A percentile compares a stretch with the other conserved stretches of the same genome.
Conservation (phyloP, 1,140 invertebrate species). For the Diuraphis noxia region DNA sequence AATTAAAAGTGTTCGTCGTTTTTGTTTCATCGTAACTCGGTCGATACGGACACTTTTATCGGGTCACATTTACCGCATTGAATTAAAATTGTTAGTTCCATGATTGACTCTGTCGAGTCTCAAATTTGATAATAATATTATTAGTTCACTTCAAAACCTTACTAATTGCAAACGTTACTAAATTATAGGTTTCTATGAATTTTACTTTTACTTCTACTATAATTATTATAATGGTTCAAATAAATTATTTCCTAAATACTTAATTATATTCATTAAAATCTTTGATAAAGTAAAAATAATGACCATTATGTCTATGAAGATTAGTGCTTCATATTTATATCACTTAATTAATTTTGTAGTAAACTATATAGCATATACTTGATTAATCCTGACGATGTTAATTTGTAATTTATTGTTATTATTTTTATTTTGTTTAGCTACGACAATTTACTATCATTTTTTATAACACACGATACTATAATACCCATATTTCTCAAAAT, state of each 20-base stretch:
- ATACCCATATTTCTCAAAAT: neutral
- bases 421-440: neutral
- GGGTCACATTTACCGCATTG: neutral
- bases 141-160: neutral
- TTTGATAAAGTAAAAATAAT: neutral
- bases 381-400: neutral
- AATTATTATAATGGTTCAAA: neutral
- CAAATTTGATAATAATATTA: neutral
- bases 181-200: neutral
- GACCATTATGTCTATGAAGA: neutral
- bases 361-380: neutral
- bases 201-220: neutral
- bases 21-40: neutral
- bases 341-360: neutral
- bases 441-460: neutral
- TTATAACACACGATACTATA: neutral
- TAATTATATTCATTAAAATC: neutral
- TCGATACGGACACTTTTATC: neutral
- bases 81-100: neutral
- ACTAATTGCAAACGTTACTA: neutral
- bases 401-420: neutral
- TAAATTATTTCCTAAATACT: neutral
- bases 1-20: neutral
- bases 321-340: neutral
- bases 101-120: neutral